Evolutionary conservation across 2,888 invertebrate genomes (phyloP), one percentile per base, ranked within the genome.

Genomic region (Orthosia gracilis): DNA sequence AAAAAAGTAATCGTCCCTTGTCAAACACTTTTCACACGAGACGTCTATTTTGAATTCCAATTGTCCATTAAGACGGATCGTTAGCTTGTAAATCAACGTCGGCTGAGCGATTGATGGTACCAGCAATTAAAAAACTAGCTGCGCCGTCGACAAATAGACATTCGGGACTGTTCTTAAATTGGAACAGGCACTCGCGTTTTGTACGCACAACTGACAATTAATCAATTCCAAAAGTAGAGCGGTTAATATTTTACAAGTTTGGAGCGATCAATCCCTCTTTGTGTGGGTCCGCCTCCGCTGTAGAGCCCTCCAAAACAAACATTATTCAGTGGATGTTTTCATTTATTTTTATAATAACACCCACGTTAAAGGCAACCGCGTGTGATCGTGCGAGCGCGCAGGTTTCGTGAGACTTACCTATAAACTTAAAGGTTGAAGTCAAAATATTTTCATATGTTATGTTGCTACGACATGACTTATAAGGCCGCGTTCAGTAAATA

Each of bases 271-370:
- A 95, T 94, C 93, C 92, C 91, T 91, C 95, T 94, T 94, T 94
- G 96, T 95, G 96, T 96, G 96, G 96, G 96, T 95, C 96, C 89
- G 88, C 88, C 89, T 89, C 85, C 89, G 89, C 92, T 92, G 94
- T 94, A 93, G 92, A 93, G 92, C 88, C 88, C 90, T 94, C 93
- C 94, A 94, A 94, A 96, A 95, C 94, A 96, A 96, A 95, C 94
- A 94, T 94, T 91, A 94, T 93, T 94, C 93, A 93, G 92, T 94
- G 89, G 86, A 90, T 94, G 93, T 94, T 94, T 94, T 91, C 92
- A 94, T 95, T 95, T 94, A 94, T 94, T 95, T 94, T 94, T 92
- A 90, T 94, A 93, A 94, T 92, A 92, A 92, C 94, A 91, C 93
- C 93, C 93, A 93, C 92, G 91, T 89, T 89, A 90, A 88, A 90